These are phyloP conservation scores for Nyctibius bracteatus DNA, from an alignment of 2,113 vertebrate species.

Conservation along the genomic window DNA sequence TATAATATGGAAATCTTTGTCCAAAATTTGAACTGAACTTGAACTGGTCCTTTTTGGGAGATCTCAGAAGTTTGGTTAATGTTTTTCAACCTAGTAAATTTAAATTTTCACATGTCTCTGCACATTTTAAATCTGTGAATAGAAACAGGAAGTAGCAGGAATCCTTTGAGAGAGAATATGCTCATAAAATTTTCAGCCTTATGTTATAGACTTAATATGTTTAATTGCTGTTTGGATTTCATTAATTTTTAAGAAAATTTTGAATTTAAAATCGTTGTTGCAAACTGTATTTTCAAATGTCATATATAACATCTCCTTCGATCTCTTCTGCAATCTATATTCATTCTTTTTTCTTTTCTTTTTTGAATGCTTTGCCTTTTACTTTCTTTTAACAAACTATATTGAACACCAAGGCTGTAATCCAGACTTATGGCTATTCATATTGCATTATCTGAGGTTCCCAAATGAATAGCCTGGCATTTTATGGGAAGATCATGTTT, in stretches of 20 bases:
- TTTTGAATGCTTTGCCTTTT: background rate
- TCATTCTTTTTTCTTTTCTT: background rate
- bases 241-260: background rate
- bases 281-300: background rate
- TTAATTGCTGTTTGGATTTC: background rate
- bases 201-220: background rate
- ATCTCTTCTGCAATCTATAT: background rate
- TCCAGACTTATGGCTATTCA: conserved; percentile 47
- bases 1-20: background rate
- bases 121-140: conserved; percentile 11
- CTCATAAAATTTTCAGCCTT: conserved; percentile 50
- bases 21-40: conserved; percentile 27
- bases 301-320: background rate
- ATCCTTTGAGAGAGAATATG: background rate
- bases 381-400: background rate
- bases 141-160: conserved; percentile 37
- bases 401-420: conserved; percentile 43
- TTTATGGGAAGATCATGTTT: conserved; percentile 72
- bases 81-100: conserved; percentile 44
- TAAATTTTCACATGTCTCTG: conserved; percentile 20
- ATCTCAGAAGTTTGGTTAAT: conserved; percentile 36
- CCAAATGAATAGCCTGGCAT: conserved; percentile 65
- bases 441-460: conserved; percentile 68
- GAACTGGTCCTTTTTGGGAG: background rate
- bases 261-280: background rate